Conservation (phyloP, 2,888 invertebrate genomes). For the Hypolimnas misippus region DNA sequence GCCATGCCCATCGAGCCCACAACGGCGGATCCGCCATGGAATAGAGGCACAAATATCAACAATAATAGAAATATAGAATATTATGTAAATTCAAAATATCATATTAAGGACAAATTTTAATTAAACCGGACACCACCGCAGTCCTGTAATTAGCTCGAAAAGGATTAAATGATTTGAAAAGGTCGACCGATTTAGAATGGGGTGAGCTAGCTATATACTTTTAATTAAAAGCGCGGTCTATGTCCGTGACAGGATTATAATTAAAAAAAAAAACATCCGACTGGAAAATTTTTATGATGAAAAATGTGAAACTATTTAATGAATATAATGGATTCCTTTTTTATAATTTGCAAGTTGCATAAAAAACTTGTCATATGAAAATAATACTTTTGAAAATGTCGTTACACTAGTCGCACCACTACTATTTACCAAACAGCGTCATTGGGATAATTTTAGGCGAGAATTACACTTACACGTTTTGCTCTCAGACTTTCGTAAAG, state of each 20-base stretch:
- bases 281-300: not conserved
- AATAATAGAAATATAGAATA: not conserved
- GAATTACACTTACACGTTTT: too few species aligned
- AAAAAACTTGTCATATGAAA: too few species aligned
- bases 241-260: constrained; percentile 11
- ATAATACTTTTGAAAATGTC: too few species aligned
- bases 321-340: too few species aligned
- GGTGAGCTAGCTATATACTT: constrained; percentile 17
- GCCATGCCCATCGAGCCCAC: too few species aligned
- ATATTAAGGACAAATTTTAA: constrained; percentile 30
- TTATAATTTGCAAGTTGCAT: too few species aligned
- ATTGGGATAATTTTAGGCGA: too few species aligned
- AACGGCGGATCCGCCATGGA: too few species aligned
- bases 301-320: not conserved
- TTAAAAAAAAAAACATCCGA: not conserved
- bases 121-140: constrained; percentile 20
- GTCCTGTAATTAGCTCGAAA: constrained; percentile 35
- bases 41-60: not conserved
- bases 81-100: constrained; percentile 18
- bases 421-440: too few species aligned
- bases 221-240: constrained; percentile 30
- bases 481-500: too few species aligned
- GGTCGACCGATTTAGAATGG: constrained; percentile 24
- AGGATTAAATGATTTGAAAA: constrained; percentile 33
- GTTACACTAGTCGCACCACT: too few species aligned